Base-by-base conservation (phyloP, 2,113 vertebrate genomes). In the Axis porcinus region DNA sequence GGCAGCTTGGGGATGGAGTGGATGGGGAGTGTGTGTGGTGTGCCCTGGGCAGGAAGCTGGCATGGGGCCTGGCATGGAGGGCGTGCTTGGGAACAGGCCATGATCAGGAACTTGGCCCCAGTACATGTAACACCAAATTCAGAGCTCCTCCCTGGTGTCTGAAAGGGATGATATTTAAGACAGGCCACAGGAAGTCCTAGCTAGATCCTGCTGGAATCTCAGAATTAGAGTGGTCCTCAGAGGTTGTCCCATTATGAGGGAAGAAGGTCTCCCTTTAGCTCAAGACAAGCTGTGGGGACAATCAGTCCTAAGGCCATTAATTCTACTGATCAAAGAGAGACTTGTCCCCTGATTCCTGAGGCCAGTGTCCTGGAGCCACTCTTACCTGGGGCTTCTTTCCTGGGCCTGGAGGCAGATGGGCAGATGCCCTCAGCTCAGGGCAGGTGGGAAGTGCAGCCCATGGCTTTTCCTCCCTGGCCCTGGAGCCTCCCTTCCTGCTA, bases 111-210 rank as follows among this genome's bases (percentile, higher is more conserved):
- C 62, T 92, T 15, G 43, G 88, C 70, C 33, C 14, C 3, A 15
- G 67, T 7, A 40, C 57, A 45, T 16, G 13, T 30, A 33, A 21
- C 19, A 21, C 28, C 23, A 64, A 16, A 57, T 3, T 23, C 50
- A 58, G 55, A 89, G 70, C 89, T 60, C 9, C 55, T 90, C n/a
- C 30, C 30, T 11, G 43, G 50, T 60, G 85, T 91, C 28, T 82
- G 67, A 82, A 81, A 86, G 93, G 57, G 40, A 79, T 17, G 30
- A 23, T 57, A 81, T 97, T 84, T n/a, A 58, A 62, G 91, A 79
- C 47, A 54, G 58, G 78, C 79, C 55, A 62, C 40, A 84, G 40
- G 21, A 94, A 84, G 45, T 78, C 23, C 52, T 74, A 76, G 43
- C 43, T 14, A 54, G 7, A 85, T 40, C n/a, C 79, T 70, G n/a